Conservation (phyloP, 2,113 vertebrate species). For the Caranx ignobilis region DNA sequence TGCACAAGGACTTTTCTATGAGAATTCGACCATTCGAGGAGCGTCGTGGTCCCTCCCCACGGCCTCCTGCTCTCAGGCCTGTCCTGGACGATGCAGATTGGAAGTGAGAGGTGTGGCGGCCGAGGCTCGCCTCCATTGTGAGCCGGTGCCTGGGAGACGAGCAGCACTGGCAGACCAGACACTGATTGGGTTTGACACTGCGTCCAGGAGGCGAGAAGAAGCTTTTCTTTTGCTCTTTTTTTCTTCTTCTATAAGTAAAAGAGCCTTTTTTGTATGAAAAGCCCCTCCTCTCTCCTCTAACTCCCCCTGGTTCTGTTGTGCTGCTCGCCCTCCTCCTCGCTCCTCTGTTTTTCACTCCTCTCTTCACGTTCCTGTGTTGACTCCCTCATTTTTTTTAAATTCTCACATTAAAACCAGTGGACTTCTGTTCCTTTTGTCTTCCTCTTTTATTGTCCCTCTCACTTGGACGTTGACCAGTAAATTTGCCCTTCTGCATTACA, state of each 20-base stretch:
- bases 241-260: conserved; percentile 61
- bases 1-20: conserved; percentile 44
- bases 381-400: conserved; percentile 48
- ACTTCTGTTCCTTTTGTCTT: conserved; percentile 64
- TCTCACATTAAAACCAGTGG: conserved; percentile 66
- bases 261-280: conserved; percentile 63
- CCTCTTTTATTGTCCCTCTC: conserved; percentile 59
- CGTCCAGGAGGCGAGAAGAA: conserved; percentile 89
- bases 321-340: conserved; percentile 50
- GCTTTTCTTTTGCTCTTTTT: conserved; percentile 81
- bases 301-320: conserved; percentile 69
- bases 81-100: conserved; percentile 93
- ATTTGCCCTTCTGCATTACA: conserved; percentile 58
- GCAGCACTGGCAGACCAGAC: conserved; percentile 80
- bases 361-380: conserved; percentile 60
- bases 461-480: conserved; percentile 64
- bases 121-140: conserved; percentile 89
- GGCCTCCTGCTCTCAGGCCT: conserved; percentile 59
- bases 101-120: conserved; percentile 98
- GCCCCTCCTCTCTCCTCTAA: conserved; percentile 63
- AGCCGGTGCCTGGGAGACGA: conserved; percentile 81
- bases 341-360: conserved; percentile 59
- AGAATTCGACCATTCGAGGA: conserved; percentile 59
- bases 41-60: conserved; percentile 47
- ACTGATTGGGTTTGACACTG: conserved; percentile 98